Conservation (phyloP, 2,113 vertebrate species). For the Hirundichthys speculiger region DNA sequence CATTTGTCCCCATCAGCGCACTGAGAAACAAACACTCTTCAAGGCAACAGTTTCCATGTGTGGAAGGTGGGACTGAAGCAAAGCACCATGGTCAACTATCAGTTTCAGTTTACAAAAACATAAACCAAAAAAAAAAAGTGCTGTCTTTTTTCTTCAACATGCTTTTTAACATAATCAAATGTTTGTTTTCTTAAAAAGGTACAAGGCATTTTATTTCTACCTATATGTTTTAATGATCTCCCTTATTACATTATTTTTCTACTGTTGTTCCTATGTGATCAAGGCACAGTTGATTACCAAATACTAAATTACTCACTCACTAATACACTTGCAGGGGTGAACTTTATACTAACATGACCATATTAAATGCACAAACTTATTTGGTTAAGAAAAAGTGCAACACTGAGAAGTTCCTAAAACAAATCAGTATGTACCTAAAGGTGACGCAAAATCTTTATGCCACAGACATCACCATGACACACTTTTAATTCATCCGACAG, state of each 20-base stretch:
- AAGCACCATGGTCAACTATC: background rate
- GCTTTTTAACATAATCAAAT: too few species aligned
- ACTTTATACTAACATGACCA: background rate
- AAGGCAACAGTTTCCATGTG: conserved; percentile 31
- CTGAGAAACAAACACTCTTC: conserved; percentile 12
- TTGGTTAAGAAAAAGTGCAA: too few species aligned
- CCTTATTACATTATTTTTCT: too few species aligned
- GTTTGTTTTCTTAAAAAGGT: too few species aligned
- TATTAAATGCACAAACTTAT: conserved; percentile 14
- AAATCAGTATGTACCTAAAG: too few species aligned
- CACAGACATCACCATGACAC: conserved; percentile 23
- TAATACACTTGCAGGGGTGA: conserved; percentile 14
- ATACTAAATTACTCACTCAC: conserved; percentile 4
- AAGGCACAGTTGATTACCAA: background rate
- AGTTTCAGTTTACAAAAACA: background rate
- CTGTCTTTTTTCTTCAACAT: background rate
- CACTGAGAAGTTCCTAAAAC: too few species aligned
- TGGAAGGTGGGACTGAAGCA: conserved; percentile 10
- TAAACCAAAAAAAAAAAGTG: background rate
- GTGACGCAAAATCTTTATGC: too few species aligned
- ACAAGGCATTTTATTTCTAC: too few species aligned
- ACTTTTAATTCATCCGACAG: conserved; percentile 37
- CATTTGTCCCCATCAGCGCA: conserved; percentile 38
- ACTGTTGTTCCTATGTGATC: too few species aligned
- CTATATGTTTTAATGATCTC: too few species aligned